A percentile compares a stretch with the other conserved stretches of the same genome.
Evolutionary conservation across 2,888 invertebrate genomes (phyloP).

Genomic region (Diadromus collaris): DNA sequence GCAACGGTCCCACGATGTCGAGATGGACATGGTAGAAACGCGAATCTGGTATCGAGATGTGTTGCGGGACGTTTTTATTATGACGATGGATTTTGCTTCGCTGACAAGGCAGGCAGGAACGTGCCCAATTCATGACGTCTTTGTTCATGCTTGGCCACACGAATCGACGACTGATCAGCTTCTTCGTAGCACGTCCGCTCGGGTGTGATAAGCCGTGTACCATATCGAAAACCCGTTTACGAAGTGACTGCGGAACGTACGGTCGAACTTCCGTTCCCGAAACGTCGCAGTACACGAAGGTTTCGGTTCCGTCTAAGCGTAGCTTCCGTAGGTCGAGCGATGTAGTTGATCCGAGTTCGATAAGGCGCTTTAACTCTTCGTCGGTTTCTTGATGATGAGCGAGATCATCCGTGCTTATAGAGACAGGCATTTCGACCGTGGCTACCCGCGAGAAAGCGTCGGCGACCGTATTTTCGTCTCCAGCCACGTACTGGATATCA

Average conservation of each 20-base stretch:
- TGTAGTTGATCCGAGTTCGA: not conserved
- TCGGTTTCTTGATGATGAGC: not conserved
- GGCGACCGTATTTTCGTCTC: not conserved
- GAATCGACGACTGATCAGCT: slow-evolving; percentile 63
- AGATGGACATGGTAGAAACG: slow-evolving; percentile 74
- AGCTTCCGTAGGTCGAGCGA: not conserved
- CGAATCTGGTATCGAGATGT: not conserved
- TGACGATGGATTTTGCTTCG: slow-evolving; percentile 69
- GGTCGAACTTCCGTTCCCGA: not conserved
- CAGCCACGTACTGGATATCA: not conserved
- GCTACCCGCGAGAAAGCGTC: not conserved
- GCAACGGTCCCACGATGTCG: slow-evolving; percentile 67
- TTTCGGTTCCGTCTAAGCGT: not conserved
- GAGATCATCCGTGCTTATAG: not conserved
- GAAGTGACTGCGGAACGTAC: slow-evolving; percentile 18
- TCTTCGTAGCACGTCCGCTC: slow-evolving; percentile 55
- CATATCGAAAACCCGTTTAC: slow-evolving; percentile 55
- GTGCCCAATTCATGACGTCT: slow-evolving; percentile 68
- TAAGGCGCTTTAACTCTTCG: not conserved
- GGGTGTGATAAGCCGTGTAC: slow-evolving; percentile 61
- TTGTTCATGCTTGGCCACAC: slow-evolving; percentile 68
- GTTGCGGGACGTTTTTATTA: slow-evolving; percentile 61
- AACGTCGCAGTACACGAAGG: not conserved
- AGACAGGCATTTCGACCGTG: not conserved
- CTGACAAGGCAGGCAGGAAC: slow-evolving; percentile 71